Conservation (phyloP, 2,797 vertebrate genomes). For the Thripadectes ignobilis region DNA sequence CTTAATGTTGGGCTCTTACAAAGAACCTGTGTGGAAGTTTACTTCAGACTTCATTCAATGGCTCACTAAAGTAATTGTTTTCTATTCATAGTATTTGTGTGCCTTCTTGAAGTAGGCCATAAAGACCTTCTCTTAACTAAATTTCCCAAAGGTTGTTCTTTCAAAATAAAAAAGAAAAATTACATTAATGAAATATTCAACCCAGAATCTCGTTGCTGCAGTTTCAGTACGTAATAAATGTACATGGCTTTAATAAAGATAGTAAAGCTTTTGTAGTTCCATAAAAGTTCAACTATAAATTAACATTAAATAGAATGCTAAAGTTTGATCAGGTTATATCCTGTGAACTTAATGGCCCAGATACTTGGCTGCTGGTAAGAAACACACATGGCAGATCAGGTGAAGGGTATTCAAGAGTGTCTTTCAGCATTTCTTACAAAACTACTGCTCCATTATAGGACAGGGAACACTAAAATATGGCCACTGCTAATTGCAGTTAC, state of each 20-base stretch:
- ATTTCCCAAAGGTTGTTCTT: background rate
- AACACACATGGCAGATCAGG: background rate
- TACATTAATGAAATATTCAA: background rate
- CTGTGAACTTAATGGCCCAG: constrained; percentile 20
- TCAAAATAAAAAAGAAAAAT: constrained; percentile 1
- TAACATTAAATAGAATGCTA: constrained; percentile 20
- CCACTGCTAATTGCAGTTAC: background rate
- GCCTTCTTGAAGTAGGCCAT: background rate
- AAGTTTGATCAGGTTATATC: constrained; percentile 20
- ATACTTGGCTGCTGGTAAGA: background rate
- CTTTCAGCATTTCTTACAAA: background rate
- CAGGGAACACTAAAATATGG: background rate
- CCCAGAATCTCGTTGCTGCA: background rate
- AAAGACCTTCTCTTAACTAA: background rate
- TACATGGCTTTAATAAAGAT: background rate
- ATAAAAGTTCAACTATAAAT: constrained; percentile 19
- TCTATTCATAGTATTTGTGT: background rate
- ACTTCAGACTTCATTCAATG: background rate
- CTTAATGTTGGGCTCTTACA: background rate
- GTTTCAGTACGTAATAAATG: constrained; percentile 5
- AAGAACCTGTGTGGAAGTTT: background rate
- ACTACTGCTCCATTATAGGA: background rate
- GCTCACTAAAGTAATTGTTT: background rate
- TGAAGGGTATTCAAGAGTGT: background rate
- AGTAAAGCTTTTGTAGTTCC: constrained; percentile 32